Percentiles rank a stretch among this genome's conserved stretches.
phyloP scores from a whole-genome alignment of 2,888 invertebrate genomes.

The Drosophila setosimentum region DNA sequence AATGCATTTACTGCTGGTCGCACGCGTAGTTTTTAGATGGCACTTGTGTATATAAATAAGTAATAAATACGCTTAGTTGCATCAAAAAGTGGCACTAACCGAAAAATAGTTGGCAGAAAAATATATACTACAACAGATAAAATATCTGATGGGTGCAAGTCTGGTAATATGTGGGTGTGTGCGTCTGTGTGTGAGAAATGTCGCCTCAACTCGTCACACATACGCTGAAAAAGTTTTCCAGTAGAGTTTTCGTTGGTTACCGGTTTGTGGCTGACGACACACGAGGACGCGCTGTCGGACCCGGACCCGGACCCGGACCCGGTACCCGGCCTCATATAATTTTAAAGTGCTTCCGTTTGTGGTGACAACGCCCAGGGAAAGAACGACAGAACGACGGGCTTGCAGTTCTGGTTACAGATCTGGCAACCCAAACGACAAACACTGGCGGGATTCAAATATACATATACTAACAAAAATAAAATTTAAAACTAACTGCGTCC shows the following conservation, averaged over 20 bases:
- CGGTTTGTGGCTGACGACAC: slow-evolving; percentile 76
- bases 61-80: slow-evolving; percentile 81
- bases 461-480: slow-evolving; percentile 60
- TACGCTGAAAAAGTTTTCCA: slow-evolving; percentile 67
- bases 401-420: slow-evolving; percentile 40
- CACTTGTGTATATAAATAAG: slow-evolving; percentile 75
- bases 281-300: slow-evolving; percentile 44
- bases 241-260: slow-evolving; percentile 80
- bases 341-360: slow-evolving; percentile 81
- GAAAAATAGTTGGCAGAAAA: slow-evolving; percentile 71
- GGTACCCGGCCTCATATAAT: slow-evolving; percentile 76
- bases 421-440: slow-evolving; percentile 65
- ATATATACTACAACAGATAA: slow-evolving; percentile 45
- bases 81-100: slow-evolving; percentile 76
- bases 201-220: slow-evolving; percentile 46
- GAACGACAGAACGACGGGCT: slow-evolving; percentile 21
- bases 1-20: slow-evolving; percentile 36
- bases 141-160: slow-evolving; percentile 57
- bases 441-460: slow-evolving; percentile 67
- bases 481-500: slow-evolving; percentile 66
- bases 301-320: slow-evolving; percentile 4
- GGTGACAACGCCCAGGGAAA: slow-evolving; percentile 60
- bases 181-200: slow-evolving; percentile 21
- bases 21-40: slow-evolving; percentile 57
- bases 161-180: slow-evolving; percentile 5